A percentile compares a stretch with the other conserved stretches of the same genome.
These are phyloP conservation scores for Trachelus stipa DNA, from an alignment of 2,888 invertebrate genomes.

Conservation along the genomic window DNA sequence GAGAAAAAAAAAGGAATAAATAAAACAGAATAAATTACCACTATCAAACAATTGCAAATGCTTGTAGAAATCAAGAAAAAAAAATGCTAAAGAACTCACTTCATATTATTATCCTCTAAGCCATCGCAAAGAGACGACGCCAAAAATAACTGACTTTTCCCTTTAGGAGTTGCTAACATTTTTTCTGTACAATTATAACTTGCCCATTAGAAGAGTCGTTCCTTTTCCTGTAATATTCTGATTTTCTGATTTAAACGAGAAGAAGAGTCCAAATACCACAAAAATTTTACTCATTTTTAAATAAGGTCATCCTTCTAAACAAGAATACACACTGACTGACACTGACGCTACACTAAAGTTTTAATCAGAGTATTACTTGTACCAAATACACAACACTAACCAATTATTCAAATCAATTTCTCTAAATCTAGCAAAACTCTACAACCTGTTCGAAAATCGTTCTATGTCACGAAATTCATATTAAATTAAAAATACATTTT, in stretches of 20 bases:
- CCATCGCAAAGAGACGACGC: slow-evolving; percentile 73
- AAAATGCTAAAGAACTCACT: slow-evolving; percentile 63
- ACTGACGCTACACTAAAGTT: not conserved
- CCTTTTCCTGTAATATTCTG: not conserved
- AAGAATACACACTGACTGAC: not conserved
- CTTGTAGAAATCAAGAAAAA: not conserved
- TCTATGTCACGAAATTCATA: not conserved
- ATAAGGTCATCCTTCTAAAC: not conserved
- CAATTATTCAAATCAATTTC: not conserved
- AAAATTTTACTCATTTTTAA: not conserved
- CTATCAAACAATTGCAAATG: not conserved
- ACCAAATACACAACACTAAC: not conserved
- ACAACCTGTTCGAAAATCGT: not conserved
- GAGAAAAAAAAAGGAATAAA: slow-evolving; percentile 19
- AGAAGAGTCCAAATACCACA: not conserved
- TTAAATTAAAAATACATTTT: not conserved
- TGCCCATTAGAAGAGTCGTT: not conserved
- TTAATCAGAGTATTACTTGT: not conserved
- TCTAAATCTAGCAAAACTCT: not conserved
- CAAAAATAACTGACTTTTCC: slow-evolving; percentile 55
- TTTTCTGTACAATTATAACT: slow-evolving; percentile 1
- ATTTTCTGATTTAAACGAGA: not conserved
- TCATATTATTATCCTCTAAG: slow-evolving; percentile 73
- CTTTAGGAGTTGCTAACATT: slow-evolving; percentile 42
- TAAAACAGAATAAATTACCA: slow-evolving; percentile 14